Percentiles rank a stretch among this genome's conserved stretches.
Conservation (phyloP, 2,888 invertebrate species). For the Graphium colonna region DNA sequence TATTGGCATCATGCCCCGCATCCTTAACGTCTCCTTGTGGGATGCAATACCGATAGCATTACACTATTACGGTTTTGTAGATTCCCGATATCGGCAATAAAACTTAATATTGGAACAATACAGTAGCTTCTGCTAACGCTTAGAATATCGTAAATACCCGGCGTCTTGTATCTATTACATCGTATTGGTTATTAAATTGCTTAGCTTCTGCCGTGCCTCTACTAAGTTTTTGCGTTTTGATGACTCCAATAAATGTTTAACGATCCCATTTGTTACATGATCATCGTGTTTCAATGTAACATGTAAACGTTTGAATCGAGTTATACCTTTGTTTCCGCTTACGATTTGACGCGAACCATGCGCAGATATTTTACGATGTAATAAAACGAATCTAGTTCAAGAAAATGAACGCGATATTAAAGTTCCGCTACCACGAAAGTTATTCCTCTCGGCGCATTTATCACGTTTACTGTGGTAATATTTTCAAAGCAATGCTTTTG, state of each 20-base stretch:
- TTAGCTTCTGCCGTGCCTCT: conserved; percentile 24
- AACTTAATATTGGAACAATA: conserved; percentile 61
- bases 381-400: conserved; percentile 35
- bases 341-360: conserved; percentile 17
- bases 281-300: conserved; percentile 17
- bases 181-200: conserved; percentile 38
- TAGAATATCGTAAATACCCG: conserved; percentile 57
- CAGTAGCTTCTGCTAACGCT: conserved; percentile 53
- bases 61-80: conserved; percentile 53
- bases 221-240: conserved; percentile 14
- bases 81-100: conserved; percentile 63
- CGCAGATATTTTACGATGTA: conserved; percentile 28
- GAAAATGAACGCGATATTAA: conserved; percentile 45
- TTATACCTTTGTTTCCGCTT: conserved; percentile 20
- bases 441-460: conserved; percentile 56
- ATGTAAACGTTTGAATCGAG: conserved; percentile 25
- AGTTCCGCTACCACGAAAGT: conserved; percentile 55
- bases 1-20: conserved; percentile 62
- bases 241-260: conserved; percentile 17
- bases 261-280: conserved; percentile 20
- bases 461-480: conserved; percentile 61
- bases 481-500: conserved; percentile 66
- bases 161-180: conserved; percentile 54
- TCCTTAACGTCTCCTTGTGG: conserved; percentile 45
- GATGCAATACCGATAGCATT: conserved; percentile 48